Evolutionary conservation across 2,888 invertebrate species (phyloP).

Genomic region (Megaustenia siamemsis): DNA sequence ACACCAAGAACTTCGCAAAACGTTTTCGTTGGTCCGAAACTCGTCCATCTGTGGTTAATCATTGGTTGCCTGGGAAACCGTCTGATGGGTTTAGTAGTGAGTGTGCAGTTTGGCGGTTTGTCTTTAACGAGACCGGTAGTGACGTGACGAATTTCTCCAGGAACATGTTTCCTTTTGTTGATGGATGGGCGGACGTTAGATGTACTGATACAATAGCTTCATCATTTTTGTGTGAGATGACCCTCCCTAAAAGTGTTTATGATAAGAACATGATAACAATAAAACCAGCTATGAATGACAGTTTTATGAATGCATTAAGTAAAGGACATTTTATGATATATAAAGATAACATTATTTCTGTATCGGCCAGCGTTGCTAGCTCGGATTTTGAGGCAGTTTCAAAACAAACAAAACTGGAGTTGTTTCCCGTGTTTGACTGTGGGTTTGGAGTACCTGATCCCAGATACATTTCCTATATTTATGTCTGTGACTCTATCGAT

Average conservation of each 20-base stretch:
- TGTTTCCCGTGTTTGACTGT: constrained; percentile 18
- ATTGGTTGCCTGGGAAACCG: neutral
- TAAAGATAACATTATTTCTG: neutral
- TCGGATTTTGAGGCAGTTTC: neutral
- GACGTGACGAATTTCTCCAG: neutral
- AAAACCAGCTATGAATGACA: neutral
- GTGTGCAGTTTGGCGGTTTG: neutral
- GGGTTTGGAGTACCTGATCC: neutral
- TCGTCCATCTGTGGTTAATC: neutral
- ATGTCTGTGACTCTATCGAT: constrained; percentile 7
- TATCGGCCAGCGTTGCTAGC: neutral
- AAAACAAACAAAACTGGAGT: neutral
- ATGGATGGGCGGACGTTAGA: neutral
- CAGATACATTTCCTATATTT: constrained; percentile 3
- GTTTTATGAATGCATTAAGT: neutral
- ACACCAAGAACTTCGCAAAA: neutral
- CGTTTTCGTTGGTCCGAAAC: neutral
- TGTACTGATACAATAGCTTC: neutral
- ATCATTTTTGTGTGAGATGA: neutral
- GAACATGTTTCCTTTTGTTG: neutral
- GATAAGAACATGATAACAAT: neutral
- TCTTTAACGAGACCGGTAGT: no score
- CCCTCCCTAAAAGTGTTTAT: neutral
- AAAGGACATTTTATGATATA: neutral
- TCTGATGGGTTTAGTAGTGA: neutral